Percentiles rank a stretch among this genome's conserved stretches.
phyloP scores from a whole-genome alignment of 2,113 vertebrate genomes.

The Meles meles region DNA sequence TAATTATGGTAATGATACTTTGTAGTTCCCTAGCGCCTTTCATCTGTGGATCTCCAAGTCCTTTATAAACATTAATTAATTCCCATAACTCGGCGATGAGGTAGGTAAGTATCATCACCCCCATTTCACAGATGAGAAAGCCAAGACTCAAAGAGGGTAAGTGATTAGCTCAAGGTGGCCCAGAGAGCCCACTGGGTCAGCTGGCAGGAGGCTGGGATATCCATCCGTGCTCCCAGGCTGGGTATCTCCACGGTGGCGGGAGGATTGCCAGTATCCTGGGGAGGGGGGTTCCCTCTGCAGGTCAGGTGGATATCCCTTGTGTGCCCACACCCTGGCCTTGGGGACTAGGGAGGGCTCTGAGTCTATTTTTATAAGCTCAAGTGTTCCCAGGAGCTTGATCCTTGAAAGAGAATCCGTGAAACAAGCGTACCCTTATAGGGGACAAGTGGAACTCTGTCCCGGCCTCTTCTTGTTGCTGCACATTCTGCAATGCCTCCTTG shows the following conservation, averaged over 20 bases:
- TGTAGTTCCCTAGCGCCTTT: slow-evolving; percentile 57
- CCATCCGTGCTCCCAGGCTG: not conserved
- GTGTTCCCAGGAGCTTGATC: too few species aligned
- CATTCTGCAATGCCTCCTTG: not conserved
- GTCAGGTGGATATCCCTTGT: not conserved
- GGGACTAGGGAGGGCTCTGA: not conserved
- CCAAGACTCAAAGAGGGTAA: not conserved
- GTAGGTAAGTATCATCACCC: slow-evolving; percentile 71
- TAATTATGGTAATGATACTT: slow-evolving; percentile 65
- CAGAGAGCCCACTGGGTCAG: not conserved
- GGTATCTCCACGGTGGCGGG: too few species aligned
- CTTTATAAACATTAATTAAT: slow-evolving; percentile 75
- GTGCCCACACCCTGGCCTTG: not conserved
- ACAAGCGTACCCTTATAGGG: not conserved
- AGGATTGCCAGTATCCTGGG: rapidly evolving
- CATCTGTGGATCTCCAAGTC: slow-evolving; percentile 67
- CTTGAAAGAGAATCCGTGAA: not conserved
- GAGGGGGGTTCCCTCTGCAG: rapidly evolving
- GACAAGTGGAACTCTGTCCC: not conserved
- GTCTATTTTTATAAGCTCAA: not conserved
- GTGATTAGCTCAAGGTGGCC: slow-evolving; percentile 4
- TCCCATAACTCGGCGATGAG: slow-evolving; percentile 72
- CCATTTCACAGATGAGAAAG: slow-evolving; percentile 18
- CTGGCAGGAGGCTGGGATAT: not conserved
- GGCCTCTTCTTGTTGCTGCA: rapidly evolving